Percentiles rank a stretch among this genome's conserved stretches.
These are phyloP conservation scores for Donacobius atricapilla DNA, from an alignment of 2,113 vertebrate species.

Conservation along the genomic window DNA sequence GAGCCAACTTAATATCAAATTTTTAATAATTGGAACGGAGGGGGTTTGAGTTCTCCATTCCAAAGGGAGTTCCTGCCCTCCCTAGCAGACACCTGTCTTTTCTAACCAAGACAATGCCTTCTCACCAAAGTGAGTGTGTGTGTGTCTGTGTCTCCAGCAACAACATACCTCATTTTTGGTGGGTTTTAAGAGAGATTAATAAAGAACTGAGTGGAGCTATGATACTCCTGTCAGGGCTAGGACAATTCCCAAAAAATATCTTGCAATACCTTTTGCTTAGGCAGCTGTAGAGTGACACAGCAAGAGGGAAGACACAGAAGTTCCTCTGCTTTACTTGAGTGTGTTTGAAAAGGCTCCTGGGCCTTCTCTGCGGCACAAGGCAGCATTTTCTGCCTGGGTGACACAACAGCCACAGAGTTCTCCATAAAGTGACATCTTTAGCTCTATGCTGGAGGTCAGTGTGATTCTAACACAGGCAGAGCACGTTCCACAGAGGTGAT, in stretches of 20 bases:
- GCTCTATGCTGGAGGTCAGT: conserved; percentile 78
- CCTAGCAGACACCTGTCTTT: too few species aligned
- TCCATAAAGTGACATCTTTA: conserved; percentile 66
- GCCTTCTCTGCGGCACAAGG: neutral
- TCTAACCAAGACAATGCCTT: too few species aligned
- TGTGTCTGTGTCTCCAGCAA: too few species aligned
- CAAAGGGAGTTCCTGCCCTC: too few species aligned
- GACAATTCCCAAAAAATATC: neutral
- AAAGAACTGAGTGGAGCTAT: neutral
- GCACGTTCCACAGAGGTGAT: conserved; percentile 84
- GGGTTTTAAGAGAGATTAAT: neutral
- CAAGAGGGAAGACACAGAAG: neutral
- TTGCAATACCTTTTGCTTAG: neutral
- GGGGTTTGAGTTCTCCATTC: too few species aligned
- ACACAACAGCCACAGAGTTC: neutral
- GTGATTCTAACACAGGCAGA: conserved; percentile 76
- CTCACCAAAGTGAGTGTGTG: too few species aligned
- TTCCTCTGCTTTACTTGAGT: neutral
- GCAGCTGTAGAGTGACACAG: neutral
- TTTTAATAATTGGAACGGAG: too few species aligned
- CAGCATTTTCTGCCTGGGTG: neutral
- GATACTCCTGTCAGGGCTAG: neutral
- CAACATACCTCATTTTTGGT: neutral
- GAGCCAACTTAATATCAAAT: too few species aligned
- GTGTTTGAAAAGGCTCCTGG: neutral